Percentiles rank a stretch among this genome's conserved stretches.
These are phyloP conservation scores for Sylvietta virens DNA, from an alignment of 2,113 vertebrate species.

Conservation along the genomic window DNA sequence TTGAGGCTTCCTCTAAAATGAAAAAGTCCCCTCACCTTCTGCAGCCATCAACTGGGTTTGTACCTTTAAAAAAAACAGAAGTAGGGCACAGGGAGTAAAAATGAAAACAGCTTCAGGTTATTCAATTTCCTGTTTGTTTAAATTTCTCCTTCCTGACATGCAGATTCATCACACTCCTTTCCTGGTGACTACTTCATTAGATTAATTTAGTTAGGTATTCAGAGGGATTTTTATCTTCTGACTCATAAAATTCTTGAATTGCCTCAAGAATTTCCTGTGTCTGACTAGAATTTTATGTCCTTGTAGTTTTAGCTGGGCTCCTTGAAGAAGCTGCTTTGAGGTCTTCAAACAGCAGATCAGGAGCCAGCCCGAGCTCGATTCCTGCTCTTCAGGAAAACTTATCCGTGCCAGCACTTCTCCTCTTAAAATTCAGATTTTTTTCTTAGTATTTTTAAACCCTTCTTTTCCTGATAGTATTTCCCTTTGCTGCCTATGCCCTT, in stretches of 20 bases:
- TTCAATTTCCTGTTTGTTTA: slow-evolving; percentile 78
- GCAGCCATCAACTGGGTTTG: slow-evolving; percentile 2
- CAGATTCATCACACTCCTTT: slow-evolving; percentile 68
- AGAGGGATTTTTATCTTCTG: slow-evolving; percentile 79
- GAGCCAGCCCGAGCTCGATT: slow-evolving; percentile 36
- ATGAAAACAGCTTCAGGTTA: slow-evolving; percentile 61
- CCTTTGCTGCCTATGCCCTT: background rate
- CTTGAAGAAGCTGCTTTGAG: slow-evolving; percentile 68
- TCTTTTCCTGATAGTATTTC: background rate
- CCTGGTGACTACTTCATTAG: slow-evolving; percentile 73
- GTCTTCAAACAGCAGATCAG: slow-evolving; percentile 46
- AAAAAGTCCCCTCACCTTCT: background rate
- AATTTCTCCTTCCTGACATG: slow-evolving; percentile 53
- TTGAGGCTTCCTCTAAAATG: background rate
- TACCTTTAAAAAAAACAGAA: background rate
- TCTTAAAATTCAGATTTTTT: slow-evolving; percentile 38
- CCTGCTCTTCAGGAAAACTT: slow-evolving; percentile 65
- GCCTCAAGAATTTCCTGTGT: slow-evolving; percentile 78
- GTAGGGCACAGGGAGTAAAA: background rate
- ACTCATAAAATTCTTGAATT: slow-evolving; percentile 84
- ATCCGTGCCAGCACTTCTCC: slow-evolving; percentile 34
- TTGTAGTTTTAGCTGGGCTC: slow-evolving; percentile 75
- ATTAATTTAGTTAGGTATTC: slow-evolving; percentile 74
- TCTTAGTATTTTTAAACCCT: slow-evolving; percentile 46
- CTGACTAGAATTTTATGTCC: slow-evolving; percentile 76